Conservation (phyloP, 2,888 invertebrate genomes). For the Diaperis boleti region DNA sequence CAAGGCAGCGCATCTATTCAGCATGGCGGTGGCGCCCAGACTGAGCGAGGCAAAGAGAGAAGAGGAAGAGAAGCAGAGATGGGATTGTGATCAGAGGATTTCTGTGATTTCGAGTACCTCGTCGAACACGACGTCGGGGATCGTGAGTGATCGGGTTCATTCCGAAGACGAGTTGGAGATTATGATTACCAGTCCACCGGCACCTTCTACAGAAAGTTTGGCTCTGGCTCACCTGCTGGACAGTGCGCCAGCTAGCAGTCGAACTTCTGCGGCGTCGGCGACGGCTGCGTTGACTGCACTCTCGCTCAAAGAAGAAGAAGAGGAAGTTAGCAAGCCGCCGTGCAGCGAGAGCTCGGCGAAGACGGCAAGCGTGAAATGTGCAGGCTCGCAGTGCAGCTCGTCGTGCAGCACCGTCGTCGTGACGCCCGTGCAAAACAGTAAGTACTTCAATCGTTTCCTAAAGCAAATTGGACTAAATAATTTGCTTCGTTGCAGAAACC, state of each 20-base stretch:
- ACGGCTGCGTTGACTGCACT: constrained; percentile 66
- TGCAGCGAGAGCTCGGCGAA: constrained; percentile 71
- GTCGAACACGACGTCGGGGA: constrained; percentile 97
- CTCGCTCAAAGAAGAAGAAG: constrained; percentile 62
- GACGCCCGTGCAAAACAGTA: constrained; percentile 67
- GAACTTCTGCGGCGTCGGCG: constrained; percentile 69
- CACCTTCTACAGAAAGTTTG: constrained; percentile 88
- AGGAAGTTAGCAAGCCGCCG: constrained; percentile 60
- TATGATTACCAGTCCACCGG: constrained; percentile 81
- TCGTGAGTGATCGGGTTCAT: constrained; percentile 95
- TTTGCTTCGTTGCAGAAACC: constrained; percentile 58
- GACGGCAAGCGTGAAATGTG: constrained; percentile 72
- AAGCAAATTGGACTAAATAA: not conserved
- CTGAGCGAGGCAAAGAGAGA: constrained; percentile 84
- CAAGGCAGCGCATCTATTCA: constrained; percentile 91
- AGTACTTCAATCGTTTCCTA: constrained; percentile 46
- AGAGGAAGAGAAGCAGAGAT: constrained; percentile 78
- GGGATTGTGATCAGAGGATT: constrained; percentile 65
- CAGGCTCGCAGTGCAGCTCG: constrained; percentile 87
- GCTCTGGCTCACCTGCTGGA: constrained; percentile 83
- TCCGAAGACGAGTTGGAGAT: constrained; percentile 94
- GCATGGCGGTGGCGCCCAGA: constrained; percentile 90
- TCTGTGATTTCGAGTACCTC: constrained; percentile 85
- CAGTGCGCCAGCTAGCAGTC: constrained; percentile 72
- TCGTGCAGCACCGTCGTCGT: constrained; percentile 91